Evolutionary conservation across 1,140 invertebrate species (phyloP).

Genomic region (Neuroterus valhalla): DNA sequence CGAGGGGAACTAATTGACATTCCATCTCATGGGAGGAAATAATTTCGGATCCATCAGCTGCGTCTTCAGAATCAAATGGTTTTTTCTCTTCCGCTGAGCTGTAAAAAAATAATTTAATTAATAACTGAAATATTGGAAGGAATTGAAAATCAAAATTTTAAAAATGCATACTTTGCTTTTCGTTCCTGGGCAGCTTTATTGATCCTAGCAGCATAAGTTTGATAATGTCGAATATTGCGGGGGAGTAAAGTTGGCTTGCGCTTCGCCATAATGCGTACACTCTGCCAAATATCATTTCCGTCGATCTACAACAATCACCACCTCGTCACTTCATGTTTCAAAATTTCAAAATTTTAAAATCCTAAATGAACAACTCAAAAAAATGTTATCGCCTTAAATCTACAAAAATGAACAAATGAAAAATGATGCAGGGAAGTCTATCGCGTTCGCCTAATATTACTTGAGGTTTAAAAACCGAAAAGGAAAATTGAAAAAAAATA

Average conservation of each 20-base stretch:
- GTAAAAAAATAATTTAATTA: too few species aligned
- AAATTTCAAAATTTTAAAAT: slow-evolving; percentile 33
- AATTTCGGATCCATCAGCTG: slow-evolving; percentile 63
- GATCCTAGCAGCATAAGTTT: slow-evolving; percentile 65
- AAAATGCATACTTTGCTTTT: slow-evolving; percentile 58
- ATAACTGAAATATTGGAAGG: too few species aligned
- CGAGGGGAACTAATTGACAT: slow-evolving; percentile 84
- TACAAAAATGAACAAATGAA: slow-evolving; percentile 19
- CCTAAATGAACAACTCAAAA: too few species aligned
- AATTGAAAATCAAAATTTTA: slow-evolving; percentile 57
- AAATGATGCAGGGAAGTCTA: slow-evolving; percentile 21
- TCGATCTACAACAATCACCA: slow-evolving; percentile 71
- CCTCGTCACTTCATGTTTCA: slow-evolving; percentile 39
- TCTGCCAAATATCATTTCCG: slow-evolving; percentile 67
- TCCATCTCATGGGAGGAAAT: slow-evolving; percentile 79
- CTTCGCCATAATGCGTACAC: slow-evolving; percentile 64
- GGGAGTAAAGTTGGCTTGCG: slow-evolving; percentile 81
- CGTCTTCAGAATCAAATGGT: slow-evolving; percentile 37
- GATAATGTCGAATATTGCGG: slow-evolving; percentile 77
- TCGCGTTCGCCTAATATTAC: slow-evolving; percentile 4
- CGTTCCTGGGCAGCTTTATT: slow-evolving; percentile 56
- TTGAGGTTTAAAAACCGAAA: slow-evolving; percentile 11
- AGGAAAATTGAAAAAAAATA: slow-evolving; percentile 27
- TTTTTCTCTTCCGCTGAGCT: slow-evolving; percentile 53
- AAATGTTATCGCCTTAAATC: too few species aligned